Base-by-base conservation (phyloP, 2,888 invertebrate species). In the Shargacucullia verbasci region DNA sequence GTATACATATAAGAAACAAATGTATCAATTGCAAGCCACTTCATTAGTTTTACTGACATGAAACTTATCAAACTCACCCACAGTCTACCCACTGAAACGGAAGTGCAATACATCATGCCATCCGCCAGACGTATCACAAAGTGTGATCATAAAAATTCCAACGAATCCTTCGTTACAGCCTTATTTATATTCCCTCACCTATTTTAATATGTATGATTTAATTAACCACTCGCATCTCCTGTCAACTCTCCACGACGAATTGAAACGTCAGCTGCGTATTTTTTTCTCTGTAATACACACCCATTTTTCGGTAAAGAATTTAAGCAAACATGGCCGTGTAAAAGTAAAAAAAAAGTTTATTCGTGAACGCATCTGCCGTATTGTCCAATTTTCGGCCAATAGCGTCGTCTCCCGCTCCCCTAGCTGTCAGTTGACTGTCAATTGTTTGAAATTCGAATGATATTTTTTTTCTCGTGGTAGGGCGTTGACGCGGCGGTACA, bases 351-450 rank as follows among this genome's bases (percentile, higher is more conserved):
- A 79, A 84, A 89, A 76, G 66, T 78, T 80, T 79, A 71, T 76
- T 78, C 77, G 71, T 67, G 83, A 86, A 82, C 91, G 89, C 92
- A 94, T 94, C 93, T 94, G 92, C 91, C 85, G 85, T 79, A 91
- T 93, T 92, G 92, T 92, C 85, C 90, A 91, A 91, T 89, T 87
- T 82, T 81, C 87, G 81, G 83, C 92, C 93, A 92, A 93, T 92
- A 72, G 86, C 81, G 70, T 69, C 80, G 83, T 70, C 76, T 89
- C 89, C 86, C 85, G 90, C 88, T 91, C 92, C 93, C 93, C 93
- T 92, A 85, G 89, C 92, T 92, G 93, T 92, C 92, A 92, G 82
- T 88, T 87, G 84, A 82, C 86, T 89, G 90, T 87, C 85, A 90
- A 90, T 86, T 85, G 86, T 87, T 85, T 80, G 83, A 84, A 85